Percentiles rank a stretch among this genome's conserved stretches.
Evolutionary conservation across 2,113 vertebrate genomes (phyloP).

Genomic region (Brachyistius frenatus): DNA sequence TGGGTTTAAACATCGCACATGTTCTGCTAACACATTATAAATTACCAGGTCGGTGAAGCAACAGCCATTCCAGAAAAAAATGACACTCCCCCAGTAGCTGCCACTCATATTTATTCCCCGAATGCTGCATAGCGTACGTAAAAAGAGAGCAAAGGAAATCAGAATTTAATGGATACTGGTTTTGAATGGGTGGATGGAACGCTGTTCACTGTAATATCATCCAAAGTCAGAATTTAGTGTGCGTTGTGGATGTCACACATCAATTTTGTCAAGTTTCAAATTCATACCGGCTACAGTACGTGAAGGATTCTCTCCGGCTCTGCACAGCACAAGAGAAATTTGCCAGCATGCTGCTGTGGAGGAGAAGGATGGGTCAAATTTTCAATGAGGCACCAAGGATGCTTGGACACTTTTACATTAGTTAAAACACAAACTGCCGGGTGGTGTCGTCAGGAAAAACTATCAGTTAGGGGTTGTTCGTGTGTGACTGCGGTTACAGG

Average conservation of each 20-base stretch:
- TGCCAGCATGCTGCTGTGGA: not conserved
- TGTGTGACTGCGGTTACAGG: conserved; percentile 29
- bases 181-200: not conserved
- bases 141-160: conserved; percentile 5
- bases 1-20: not conserved
- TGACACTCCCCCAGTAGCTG: conserved; percentile 10
- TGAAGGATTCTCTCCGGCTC: conserved; percentile 25
- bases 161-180: conserved; percentile 9
- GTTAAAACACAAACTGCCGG: conserved; percentile 38
- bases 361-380: conserved; percentile 55
- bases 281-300: not conserved
- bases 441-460: conserved; percentile 46
- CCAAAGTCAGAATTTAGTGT: conserved; percentile 9
- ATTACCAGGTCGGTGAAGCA: conserved; percentile 16
- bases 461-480: conserved; percentile 16
- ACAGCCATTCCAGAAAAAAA: not conserved
- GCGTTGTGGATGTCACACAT: conserved; percentile 16
- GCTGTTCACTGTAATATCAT: not conserved
- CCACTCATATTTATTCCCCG: conserved; percentile 36
- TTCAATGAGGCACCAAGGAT: conserved; percentile 58
- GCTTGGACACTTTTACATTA: conserved; percentile 34
- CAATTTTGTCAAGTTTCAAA: conserved; percentile 9
- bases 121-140: conserved; percentile 30
- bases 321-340: not conserved
- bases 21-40: conserved; percentile 28